Evolutionary conservation across 2,888 invertebrate genomes (phyloP), one percentile per base, ranked within the genome.

Genomic region (Sycophila texana): DNA sequence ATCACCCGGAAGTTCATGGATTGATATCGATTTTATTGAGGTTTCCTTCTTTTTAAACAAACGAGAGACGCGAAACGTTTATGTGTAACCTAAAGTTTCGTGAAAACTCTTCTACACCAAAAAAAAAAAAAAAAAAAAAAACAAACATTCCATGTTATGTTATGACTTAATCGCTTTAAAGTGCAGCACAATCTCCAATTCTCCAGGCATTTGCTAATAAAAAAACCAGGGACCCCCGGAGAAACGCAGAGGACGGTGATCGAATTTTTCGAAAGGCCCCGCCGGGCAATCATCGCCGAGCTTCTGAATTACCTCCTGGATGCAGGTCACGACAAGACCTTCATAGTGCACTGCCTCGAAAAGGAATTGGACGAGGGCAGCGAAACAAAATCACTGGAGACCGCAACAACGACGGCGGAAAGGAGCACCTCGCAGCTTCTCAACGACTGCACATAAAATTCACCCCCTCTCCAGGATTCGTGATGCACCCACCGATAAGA

Each of bases 1-100:
- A 81, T 39, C 85, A 86, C 82, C 85, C 85, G 20, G 86, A 86
- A 85, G 82, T 85, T 70, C 82, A 79, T 73, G 86, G 84, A 66
- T 67, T 84, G n/a, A 75, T 85, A 57, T 83, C 83, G 20, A 81
- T 86, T 71, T 74, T 84, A 63, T 74, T 83, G 61, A 84, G 84
- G 86, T 81, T 74, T 79, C 7, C 39, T 10, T 39, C 39, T 10
- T 4, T 10, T 39, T 10, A 4, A 39, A 61, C 51, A 66, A 61
- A 55, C n/a, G 0, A 14, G n/a, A 12, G 7, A 30, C 30, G n/a
- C n/a, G n/a, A 30, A 30, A 30, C 7, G 30, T 4, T 30, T 30
- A 30, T 30, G 4, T 7, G 7, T 30, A 30, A 30, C 30, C 30
- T 30, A 30, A 4, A 30, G 30, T 30, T 30, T 20, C 2, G 4